These are phyloP conservation scores for Thera britannica DNA, from an alignment of 2,888 invertebrate species.

Conservation along the genomic window DNA sequence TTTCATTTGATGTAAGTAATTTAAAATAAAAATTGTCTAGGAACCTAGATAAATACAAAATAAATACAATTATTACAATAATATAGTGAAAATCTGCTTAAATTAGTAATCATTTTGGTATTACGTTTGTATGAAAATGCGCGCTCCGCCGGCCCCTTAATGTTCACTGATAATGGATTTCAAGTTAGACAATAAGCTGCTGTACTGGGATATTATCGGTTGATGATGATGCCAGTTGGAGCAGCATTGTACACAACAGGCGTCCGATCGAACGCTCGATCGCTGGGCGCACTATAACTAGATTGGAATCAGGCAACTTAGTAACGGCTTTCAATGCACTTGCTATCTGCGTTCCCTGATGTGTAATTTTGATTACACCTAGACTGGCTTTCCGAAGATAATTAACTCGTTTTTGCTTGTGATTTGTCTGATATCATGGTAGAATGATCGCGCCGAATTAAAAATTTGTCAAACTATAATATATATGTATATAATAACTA, in stretches of 20 bases:
- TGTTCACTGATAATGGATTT: too few relatives aligned
- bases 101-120: too few relatives aligned
- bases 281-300: conserved; percentile 29
- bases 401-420: not conserved
- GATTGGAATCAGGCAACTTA: conserved; percentile 40
- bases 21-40: too few relatives aligned
- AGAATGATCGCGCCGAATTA: not conserved
- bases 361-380: conserved; percentile 27
- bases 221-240: conserved; percentile 7
- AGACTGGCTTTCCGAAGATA: not conserved
- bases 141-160: too few relatives aligned
- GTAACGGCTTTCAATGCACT: conserved; percentile 38
- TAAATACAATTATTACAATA: too few relatives aligned
- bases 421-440: not conserved
- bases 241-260: conserved; percentile 13
- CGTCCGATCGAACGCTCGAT: conserved; percentile 13
- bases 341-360: conserved; percentile 23
- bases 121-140: too few relatives aligned
- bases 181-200: too few relatives aligned
- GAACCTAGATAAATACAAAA: too few relatives aligned
- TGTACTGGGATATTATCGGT: not conserved
- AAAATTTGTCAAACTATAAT: not conserved
- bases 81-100: too few relatives aligned
- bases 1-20: too few relatives aligned
- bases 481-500: not conserved